phyloP scores from a whole-genome alignment of 2,113 vertebrate species.

The Phalacrocorax carbo region DNA sequence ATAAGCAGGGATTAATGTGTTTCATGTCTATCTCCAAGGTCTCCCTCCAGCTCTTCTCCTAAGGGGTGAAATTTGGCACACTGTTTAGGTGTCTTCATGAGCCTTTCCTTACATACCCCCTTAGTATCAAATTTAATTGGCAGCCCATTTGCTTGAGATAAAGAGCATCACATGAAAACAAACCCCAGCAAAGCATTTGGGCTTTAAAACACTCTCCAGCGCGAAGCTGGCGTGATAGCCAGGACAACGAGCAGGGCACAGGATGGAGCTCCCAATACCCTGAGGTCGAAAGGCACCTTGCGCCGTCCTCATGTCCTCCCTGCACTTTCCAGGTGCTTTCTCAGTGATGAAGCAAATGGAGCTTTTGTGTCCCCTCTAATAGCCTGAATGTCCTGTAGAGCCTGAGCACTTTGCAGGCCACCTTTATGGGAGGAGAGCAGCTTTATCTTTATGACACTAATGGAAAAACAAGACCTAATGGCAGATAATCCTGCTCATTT shows the following conservation, averaged over 20 bases:
- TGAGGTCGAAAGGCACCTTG: background rate
- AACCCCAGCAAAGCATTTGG: background rate
- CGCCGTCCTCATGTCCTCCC: background rate
- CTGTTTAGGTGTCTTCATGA: background rate
- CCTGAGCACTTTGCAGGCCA: background rate
- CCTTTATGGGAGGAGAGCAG: background rate
- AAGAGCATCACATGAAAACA: background rate
- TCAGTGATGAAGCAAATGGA: background rate
- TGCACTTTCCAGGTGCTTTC: background rate
- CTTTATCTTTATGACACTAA: conserved; percentile 23
- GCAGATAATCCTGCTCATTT: background rate
- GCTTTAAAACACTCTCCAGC: background rate
- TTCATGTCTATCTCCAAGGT: background rate
- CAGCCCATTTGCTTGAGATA: background rate
- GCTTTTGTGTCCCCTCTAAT: background rate
- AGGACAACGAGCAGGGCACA: background rate
- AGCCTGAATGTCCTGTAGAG: background rate
- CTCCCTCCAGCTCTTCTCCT: background rate
- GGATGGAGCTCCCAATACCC: background rate
- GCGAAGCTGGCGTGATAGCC: background rate
- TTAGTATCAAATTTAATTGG: background rate
- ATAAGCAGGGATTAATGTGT: background rate
- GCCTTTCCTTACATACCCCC: background rate
- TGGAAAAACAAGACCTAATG: conserved; percentile 37
- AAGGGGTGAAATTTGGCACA: background rate